Conservation (phyloP, 2,888 invertebrate genomes). For the Thymelicus acteon region DNA sequence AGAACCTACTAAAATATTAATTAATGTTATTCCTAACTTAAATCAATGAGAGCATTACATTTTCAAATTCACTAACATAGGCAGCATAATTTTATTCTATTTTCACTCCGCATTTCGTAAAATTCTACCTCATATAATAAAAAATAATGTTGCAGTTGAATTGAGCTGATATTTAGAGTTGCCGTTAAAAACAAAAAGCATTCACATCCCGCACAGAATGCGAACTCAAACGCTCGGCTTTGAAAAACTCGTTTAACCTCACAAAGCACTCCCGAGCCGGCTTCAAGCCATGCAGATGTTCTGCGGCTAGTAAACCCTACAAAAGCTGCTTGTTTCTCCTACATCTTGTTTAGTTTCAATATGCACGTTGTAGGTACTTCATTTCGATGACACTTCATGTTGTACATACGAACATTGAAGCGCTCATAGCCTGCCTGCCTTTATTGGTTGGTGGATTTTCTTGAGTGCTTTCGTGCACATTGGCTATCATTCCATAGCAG, state of each 20-base stretch:
- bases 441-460: too few species aligned
- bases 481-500: too few species aligned
- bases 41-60: too few species aligned
- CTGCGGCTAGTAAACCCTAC: background rate
- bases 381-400: background rate
- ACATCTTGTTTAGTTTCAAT: background rate
- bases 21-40: too few species aligned
- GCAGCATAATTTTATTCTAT: too few species aligned
- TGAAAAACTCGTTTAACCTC: slow-evolving; percentile 28
- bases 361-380: background rate
- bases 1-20: too few species aligned
- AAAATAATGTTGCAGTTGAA: background rate
- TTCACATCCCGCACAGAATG: background rate
- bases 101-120: too few species aligned
- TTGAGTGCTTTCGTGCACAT: too few species aligned
- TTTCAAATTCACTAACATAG: too few species aligned
- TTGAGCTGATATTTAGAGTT: background rate
- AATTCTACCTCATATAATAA: background rate
- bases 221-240: slow-evolving; percentile 22
- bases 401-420: too few species aligned
- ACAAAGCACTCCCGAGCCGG: slow-evolving; percentile 7
- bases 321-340: slow-evolving; percentile 8
- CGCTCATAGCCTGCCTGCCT: too few species aligned
- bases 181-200: slow-evolving; percentile 12
- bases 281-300: background rate